These are phyloP conservation scores for Cydia amplana DNA, from an alignment of 1,140 invertebrate genomes.

Conservation along the genomic window DNA sequence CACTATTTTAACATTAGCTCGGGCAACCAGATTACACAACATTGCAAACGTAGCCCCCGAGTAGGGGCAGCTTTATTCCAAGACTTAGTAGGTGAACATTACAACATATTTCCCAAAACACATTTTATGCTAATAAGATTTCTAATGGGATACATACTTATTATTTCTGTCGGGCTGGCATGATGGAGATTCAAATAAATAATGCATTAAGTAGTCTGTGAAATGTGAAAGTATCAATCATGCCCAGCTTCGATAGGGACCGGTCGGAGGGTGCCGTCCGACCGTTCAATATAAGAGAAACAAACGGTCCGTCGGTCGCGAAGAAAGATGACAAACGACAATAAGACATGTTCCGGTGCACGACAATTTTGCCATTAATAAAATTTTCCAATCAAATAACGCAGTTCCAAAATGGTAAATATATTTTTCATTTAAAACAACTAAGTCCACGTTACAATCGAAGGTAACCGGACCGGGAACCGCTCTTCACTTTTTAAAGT, in stretches of 20 bases:
- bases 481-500: not conserved
- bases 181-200: conserved; percentile 18
- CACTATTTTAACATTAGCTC: conserved; percentile 17
- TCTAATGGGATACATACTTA: not conserved
- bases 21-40: conserved; percentile 24
- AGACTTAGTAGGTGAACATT: not conserved
- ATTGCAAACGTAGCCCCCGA: not conserved
- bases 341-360: conserved; percentile 15
- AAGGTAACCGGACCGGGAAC: conserved; percentile 11
- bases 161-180: not conserved
- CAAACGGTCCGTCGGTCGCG: not conserved
- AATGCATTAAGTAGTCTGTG: not conserved
- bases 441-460: conserved; percentile 17
- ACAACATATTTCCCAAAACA: conserved; percentile 13
- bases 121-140: conserved; percentile 15
- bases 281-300: not conserved
- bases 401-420: conserved; percentile 17
- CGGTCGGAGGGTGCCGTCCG: not conserved
- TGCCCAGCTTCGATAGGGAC: not conserved
- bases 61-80: not conserved
- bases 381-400: conserved; percentile 8
- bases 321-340: conserved; percentile 18
- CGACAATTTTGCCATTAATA: conserved; percentile 29
- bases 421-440: conserved; percentile 11
- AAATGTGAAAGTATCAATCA: not conserved